Evolutionary conservation across 1,140 invertebrate genomes (phyloP).

Genomic region (Drosophila elegans): DNA sequence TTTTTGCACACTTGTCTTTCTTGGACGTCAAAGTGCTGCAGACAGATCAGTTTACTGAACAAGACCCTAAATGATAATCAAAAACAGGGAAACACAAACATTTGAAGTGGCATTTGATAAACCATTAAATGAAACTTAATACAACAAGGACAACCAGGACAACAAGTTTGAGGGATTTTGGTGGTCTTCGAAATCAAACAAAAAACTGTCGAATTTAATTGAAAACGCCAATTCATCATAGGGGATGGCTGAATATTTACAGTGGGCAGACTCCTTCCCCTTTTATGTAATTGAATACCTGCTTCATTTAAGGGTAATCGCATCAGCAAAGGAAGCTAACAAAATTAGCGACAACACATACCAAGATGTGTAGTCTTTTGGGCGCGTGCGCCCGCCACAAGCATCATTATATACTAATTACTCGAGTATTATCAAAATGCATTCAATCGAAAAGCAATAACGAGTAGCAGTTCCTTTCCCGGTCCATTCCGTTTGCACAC

Average conservation of each 20-base stretch:
- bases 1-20: constrained; percentile 20
- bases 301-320: constrained; percentile 67
- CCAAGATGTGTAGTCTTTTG: not conserved
- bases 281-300: constrained; percentile 72
- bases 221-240: constrained; percentile 79
- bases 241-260: not conserved
- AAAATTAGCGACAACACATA: constrained; percentile 47
- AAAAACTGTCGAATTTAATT: constrained; percentile 71
- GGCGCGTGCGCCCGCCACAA: constrained; percentile 59
- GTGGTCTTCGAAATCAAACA: constrained; percentile 42
- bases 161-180: constrained; percentile 5
- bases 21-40: constrained; percentile 16
- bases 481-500: constrained; percentile 12
- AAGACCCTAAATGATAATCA: constrained; percentile 68
- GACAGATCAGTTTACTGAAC: constrained; percentile 50
- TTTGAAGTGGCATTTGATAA: constrained; percentile 83
- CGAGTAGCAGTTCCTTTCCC: constrained; percentile 31
- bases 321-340: constrained; percentile 47
- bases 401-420: constrained; percentile 83
- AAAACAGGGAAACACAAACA: constrained; percentile 63
- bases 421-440: constrained; percentile 80
- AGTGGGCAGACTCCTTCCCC: not conserved
- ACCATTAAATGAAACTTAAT: constrained; percentile 80
- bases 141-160: constrained; percentile 35
- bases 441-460: constrained; percentile 79